A percentile compares a stretch with the other conserved stretches of the same genome.
Conservation (phyloP, 1,140 invertebrate species). For the Papilio glaucus region DNA sequence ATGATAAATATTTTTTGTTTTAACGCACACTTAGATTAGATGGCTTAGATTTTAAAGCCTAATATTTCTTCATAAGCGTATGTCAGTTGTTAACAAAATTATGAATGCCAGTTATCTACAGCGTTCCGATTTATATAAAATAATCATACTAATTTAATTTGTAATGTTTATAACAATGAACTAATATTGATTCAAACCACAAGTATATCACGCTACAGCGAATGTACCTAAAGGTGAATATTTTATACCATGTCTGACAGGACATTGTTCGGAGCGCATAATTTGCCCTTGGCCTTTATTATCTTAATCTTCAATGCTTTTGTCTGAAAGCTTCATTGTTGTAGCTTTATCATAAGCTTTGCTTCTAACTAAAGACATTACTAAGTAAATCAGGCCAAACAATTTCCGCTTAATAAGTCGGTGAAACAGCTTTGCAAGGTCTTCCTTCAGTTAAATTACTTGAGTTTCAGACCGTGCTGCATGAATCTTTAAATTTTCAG, state of each 20-base stretch:
- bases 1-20: no score
- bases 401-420: conserved; percentile 17
- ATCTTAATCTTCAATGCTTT: conserved; percentile 24
- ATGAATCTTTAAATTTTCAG: no score
- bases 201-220: neutral
- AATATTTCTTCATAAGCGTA: no score
- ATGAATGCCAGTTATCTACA: no score
- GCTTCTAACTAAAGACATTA: conserved; percentile 12
- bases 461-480: neutral
- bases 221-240: neutral
- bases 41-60: no score
- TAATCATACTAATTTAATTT: neutral
- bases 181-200: neutral
- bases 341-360: conserved; percentile 17
- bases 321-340: conserved; percentile 25
- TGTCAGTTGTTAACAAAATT: no score
- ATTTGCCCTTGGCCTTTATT: conserved; percentile 18
- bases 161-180: neutral
- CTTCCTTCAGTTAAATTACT: conserved; percentile 7
- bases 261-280: conserved; percentile 18
- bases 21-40: no score
- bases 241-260: neutral
- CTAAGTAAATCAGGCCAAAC: conserved; percentile 22
- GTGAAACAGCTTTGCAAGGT: conserved; percentile 6
- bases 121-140: no score